A percentile compares a stretch with the other conserved stretches of the same genome.
phyloP scores from a whole-genome alignment of 2,113 vertebrate species.

The Paradisaea rubra region DNA sequence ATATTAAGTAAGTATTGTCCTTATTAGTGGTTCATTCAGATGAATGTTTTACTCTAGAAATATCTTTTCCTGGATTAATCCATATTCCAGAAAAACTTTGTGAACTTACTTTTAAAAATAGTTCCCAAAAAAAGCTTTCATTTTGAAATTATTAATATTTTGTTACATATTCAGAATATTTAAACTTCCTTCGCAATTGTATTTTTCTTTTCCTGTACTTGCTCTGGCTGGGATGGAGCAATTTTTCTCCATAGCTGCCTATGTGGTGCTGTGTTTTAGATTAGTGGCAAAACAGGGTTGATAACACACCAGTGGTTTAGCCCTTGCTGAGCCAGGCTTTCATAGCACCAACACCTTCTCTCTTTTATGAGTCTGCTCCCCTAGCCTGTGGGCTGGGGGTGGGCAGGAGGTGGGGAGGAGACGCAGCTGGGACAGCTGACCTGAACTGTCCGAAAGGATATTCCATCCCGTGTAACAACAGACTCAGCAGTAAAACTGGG shows the following conservation, averaged over 20 bases:
- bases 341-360: not conserved
- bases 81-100: not conserved
- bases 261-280: not conserved
- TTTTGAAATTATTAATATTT: not conserved
- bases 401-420: not conserved
- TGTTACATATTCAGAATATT: not conserved
- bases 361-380: not conserved
- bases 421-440: not conserved
- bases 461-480: not conserved
- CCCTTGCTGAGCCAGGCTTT: not conserved
- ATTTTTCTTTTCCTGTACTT: not conserved
- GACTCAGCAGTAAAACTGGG: not conserved
- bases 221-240: not conserved
- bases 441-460: not conserved
- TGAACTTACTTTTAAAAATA: not conserved
- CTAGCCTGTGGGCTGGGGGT: not conserved
- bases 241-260: not conserved
- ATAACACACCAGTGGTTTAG: not conserved
- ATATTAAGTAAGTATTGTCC: no score
- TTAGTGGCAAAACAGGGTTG: not conserved
- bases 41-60: not conserved
- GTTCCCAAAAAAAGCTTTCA: not conserved
- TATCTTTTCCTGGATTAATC: not conserved
- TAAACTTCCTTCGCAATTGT: not conserved
- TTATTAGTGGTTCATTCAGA: not conserved